These are phyloP conservation scores for Panthera uncia DNA, from an alignment of 2,113 vertebrate species.

Conservation along the genomic window DNA sequence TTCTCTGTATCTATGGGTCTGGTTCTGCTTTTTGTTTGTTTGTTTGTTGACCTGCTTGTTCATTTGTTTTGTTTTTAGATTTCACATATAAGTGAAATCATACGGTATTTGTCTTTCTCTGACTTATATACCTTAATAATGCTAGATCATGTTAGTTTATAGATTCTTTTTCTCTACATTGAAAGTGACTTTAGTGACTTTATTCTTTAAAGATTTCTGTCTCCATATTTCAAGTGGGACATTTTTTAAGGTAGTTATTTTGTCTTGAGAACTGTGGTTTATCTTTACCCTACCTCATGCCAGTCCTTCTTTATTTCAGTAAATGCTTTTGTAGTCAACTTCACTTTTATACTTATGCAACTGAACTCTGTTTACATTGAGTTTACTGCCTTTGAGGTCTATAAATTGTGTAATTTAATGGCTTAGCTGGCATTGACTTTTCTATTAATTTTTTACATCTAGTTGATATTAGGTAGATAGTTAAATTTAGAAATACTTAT, in stretches of 20 bases:
- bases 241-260: not conserved
- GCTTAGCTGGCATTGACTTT: slow-evolving; percentile 1
- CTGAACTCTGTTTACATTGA: not conserved
- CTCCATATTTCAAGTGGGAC: not conserved
- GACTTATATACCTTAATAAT: not conserved
- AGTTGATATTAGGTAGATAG: not conserved
- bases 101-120: not conserved
- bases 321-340: not conserved
- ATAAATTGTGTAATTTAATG: slow-evolving; percentile 1
- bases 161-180: not conserved
- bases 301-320: not conserved
- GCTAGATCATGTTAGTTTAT: not conserved
- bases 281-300: not conserved
- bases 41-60: not conserved
- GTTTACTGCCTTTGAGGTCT: not conserved
- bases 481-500: slow-evolving; percentile 48
- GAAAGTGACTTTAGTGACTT: not conserved
- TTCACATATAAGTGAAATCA: not conserved
- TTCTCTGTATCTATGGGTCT: not conserved
- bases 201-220: not conserved
- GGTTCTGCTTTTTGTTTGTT: not conserved
- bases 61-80: not conserved
- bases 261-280: not conserved
- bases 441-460: slow-evolving; percentile 30
- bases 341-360: not conserved